Percentiles rank a stretch among this genome's conserved stretches.
phyloP scores from a whole-genome alignment of 2,888 invertebrate species.

The Thelaira solivaga region DNA sequence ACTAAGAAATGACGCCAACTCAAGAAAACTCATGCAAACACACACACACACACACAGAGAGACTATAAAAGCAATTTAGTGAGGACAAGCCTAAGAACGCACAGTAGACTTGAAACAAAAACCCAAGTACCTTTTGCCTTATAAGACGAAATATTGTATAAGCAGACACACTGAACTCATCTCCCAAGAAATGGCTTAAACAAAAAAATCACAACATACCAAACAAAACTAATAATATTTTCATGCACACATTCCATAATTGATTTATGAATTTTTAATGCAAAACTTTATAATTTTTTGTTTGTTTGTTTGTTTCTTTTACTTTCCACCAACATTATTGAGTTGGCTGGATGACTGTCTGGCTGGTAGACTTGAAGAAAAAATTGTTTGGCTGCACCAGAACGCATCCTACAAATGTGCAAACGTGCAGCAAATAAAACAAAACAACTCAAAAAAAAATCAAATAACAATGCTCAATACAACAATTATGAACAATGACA shows the following conservation, averaged over 20 bases:
- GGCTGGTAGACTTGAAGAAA: slow-evolving; percentile 22
- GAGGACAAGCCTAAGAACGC: slow-evolving; percentile 12
- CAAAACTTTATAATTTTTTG: slow-evolving; percentile 66
- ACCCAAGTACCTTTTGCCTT: slow-evolving; percentile 18
- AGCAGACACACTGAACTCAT: slow-evolving; percentile 31
- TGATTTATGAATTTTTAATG: slow-evolving; percentile 77
- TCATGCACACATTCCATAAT: slow-evolving; percentile 76
- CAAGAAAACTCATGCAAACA: slow-evolving; percentile 9
- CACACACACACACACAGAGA: background rate
- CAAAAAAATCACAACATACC: slow-evolving; percentile 32
- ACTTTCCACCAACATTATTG: slow-evolving; percentile 60
- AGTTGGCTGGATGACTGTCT: slow-evolving; percentile 27
- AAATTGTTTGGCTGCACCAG: slow-evolving; percentile 22
- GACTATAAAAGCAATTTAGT: slow-evolving; percentile 13
- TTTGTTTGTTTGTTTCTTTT: too few species aligned
- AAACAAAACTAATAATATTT: slow-evolving; percentile 65
- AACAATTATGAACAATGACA: slow-evolving; percentile 60
- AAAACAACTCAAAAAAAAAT: too few species aligned
- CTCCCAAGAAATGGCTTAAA: slow-evolving; percentile 66
- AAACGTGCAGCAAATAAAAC: slow-evolving; percentile 34
- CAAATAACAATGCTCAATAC: slow-evolving; percentile 60
- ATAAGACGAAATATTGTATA: slow-evolving; percentile 12
- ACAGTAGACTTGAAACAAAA: background rate
- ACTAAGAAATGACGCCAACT: slow-evolving; percentile 55
- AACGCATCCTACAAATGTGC: slow-evolving; percentile 25